Conservation (phyloP, 2,113 vertebrate genomes). For the Tachuris rubrigastra region DNA sequence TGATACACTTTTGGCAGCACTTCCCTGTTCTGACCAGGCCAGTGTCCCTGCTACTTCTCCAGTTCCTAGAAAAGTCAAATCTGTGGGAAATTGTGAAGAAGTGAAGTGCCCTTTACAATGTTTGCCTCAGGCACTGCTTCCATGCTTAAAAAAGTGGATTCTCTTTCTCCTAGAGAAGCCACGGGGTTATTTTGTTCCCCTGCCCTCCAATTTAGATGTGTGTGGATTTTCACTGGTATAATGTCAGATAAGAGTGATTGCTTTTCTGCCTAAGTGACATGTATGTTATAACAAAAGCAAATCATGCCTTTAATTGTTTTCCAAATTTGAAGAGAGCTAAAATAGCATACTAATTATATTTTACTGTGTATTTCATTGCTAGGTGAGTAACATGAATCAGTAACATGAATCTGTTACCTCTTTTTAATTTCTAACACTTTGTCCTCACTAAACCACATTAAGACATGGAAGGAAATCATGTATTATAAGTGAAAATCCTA, state of each 20-base stretch:
- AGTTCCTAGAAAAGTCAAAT: not conserved
- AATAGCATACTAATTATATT: not conserved
- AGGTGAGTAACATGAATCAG: not conserved
- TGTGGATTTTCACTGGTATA: not conserved
- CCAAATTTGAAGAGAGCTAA: not conserved
- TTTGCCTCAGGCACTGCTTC: not conserved
- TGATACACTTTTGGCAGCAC: not conserved
- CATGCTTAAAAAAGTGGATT: not conserved
- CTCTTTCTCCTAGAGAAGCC: not conserved
- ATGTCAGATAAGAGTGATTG: not conserved
- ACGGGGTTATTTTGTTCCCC: not conserved
- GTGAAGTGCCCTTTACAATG: not conserved
- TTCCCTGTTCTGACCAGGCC: not conserved
- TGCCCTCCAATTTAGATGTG: not conserved
- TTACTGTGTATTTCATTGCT: not conserved
- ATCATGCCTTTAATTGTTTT: not conserved
- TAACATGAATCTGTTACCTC: not conserved
- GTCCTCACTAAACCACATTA: not conserved
- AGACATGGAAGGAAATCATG: not conserved
- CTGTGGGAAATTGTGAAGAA: not conserved
- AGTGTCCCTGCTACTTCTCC: not conserved
- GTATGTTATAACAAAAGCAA: not conserved
- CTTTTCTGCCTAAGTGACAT: not conserved
- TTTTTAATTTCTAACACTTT: not conserved
- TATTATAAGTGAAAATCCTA: not conserved